Evolutionary conservation across 2,888 invertebrate genomes (phyloP).

Genomic region (Anticlea derivata): DNA sequence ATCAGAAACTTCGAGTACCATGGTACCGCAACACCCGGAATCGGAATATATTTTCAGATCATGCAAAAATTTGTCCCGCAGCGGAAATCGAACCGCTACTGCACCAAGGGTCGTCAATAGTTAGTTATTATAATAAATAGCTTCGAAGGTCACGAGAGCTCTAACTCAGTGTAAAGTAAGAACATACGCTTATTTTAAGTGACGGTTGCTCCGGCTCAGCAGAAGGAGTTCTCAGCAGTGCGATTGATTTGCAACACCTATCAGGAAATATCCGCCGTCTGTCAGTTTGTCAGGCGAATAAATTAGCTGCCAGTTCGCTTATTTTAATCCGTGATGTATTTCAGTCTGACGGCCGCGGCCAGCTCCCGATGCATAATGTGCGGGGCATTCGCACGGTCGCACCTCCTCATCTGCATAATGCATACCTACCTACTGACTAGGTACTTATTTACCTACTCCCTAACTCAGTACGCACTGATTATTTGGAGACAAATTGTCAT

Average conservation of each 20-base stretch:
- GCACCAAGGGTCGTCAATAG: too few relatives aligned
- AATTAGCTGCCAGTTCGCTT: constrained; percentile 23
- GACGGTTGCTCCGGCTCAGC: background rate
- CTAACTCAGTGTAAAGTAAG: too few relatives aligned
- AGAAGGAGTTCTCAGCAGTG: background rate
- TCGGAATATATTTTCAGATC: too few relatives aligned
- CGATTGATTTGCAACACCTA: constrained; percentile 24
- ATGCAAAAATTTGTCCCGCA: too few relatives aligned
- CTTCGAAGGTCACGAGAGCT: too few relatives aligned
- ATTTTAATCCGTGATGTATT: constrained; percentile 30
- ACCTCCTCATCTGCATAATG: constrained; percentile 15
- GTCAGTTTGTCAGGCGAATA: constrained; percentile 29
- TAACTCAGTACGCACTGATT: too few relatives aligned
- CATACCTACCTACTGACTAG: constrained; percentile 2
- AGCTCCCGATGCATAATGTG: constrained; percentile 32
- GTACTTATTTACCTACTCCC: background rate
- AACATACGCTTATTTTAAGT: too few relatives aligned
- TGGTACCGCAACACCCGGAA: too few relatives aligned
- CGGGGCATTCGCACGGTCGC: constrained; percentile 34
- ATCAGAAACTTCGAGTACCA: too few relatives aligned
- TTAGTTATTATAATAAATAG: too few relatives aligned
- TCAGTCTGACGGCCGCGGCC: constrained; percentile 9
- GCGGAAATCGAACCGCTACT: too few relatives aligned
- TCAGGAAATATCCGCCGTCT: constrained; percentile 30
- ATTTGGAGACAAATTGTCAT: too few relatives aligned